Conservation (phyloP, 2,797 vertebrate species). For the Thalassophryne amazonica region DNA sequence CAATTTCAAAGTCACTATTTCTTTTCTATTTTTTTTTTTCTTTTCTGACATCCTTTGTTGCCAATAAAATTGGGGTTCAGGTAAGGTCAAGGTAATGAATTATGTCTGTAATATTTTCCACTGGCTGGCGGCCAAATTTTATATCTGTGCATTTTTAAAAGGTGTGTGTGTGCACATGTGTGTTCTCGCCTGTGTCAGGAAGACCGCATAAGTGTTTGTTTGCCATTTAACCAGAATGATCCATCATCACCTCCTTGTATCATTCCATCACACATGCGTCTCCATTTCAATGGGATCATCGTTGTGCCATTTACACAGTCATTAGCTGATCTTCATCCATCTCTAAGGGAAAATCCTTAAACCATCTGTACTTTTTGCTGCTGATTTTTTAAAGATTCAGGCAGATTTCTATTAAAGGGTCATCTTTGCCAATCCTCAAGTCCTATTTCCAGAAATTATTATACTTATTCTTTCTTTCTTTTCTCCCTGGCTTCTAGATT, state of each 20-base stretch:
- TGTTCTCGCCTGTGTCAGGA: not conserved
- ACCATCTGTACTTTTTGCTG: not conserved
- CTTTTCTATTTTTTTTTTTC: constrained; percentile 3
- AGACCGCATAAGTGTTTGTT: not conserved
- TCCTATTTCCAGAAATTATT: no score
- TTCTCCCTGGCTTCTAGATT: no score
- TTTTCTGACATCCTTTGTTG: constrained; percentile 29
- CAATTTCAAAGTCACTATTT: constrained; percentile 15
- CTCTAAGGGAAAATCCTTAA: not conserved
- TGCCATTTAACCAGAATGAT: constrained; percentile 40
- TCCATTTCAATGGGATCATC: constrained; percentile 20
- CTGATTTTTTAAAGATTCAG: no score
- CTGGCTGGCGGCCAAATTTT: constrained; percentile 49
- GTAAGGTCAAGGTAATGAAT: constrained; percentile 46
- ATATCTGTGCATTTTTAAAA: constrained; percentile 37
- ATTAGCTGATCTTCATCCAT: constrained; percentile 16
- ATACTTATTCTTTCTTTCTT: no score
- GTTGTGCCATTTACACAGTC: constrained; percentile 20
- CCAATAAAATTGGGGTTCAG: constrained; percentile 40
- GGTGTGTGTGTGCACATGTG: constrained; percentile 2
- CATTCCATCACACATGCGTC: constrained; percentile 8
- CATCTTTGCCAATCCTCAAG: no score
- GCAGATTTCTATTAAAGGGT: no score
- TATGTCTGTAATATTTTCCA: constrained; percentile 53
- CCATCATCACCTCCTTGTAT: constrained; percentile 34